Conservation (phyloP, 1,140 invertebrate species). For the Thrips palmi region DNA sequence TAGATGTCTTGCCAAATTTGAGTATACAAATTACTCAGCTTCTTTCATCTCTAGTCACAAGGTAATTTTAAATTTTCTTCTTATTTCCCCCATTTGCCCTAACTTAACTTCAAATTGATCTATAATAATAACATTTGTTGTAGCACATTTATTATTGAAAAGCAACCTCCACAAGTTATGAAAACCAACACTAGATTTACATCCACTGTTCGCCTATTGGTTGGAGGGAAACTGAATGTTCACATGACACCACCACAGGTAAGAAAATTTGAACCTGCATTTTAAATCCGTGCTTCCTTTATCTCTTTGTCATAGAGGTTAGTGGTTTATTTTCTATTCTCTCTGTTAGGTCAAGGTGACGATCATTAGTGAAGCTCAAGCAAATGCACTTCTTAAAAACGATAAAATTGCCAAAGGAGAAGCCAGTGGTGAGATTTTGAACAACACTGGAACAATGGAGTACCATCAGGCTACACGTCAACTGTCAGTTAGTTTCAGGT, state of each 20-base stretch:
- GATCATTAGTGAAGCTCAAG: slow-evolving; percentile 76
- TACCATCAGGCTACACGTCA: slow-evolving; percentile 62
- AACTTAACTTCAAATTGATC: no score
- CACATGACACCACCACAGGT: slow-evolving; percentile 88
- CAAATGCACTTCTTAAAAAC: slow-evolving; percentile 62
- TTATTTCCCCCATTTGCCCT: no score
- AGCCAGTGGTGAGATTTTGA: slow-evolving; percentile 83
- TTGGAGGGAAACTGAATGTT: slow-evolving; percentile 83
- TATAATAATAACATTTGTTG: slow-evolving; percentile 16
- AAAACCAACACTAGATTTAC: slow-evolving; percentile 93
- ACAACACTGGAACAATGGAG: slow-evolving; percentile 88
- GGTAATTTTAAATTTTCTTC: slow-evolving; percentile 25
- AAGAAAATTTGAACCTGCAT: no score
- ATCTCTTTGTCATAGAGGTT: no score
- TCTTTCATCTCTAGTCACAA: slow-evolving; percentile 73
- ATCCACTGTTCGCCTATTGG: slow-evolving; percentile 74
- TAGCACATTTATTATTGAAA: slow-evolving; percentile 91
- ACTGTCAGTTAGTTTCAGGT: slow-evolving; percentile 68
- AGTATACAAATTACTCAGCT: slow-evolving; percentile 53
- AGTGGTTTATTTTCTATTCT: no score
- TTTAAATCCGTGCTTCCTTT: no score
- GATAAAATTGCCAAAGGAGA: slow-evolving; percentile 53
- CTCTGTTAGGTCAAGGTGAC: no score
- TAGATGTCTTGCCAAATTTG: slow-evolving; percentile 42
- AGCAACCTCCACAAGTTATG: slow-evolving; percentile 95